A percentile compares a stretch with the other conserved stretches of the same genome.
These are phyloP conservation scores for Dyspetes luteomarginatus DNA, from an alignment of 2,888 invertebrate genomes.

Conservation along the genomic window DNA sequence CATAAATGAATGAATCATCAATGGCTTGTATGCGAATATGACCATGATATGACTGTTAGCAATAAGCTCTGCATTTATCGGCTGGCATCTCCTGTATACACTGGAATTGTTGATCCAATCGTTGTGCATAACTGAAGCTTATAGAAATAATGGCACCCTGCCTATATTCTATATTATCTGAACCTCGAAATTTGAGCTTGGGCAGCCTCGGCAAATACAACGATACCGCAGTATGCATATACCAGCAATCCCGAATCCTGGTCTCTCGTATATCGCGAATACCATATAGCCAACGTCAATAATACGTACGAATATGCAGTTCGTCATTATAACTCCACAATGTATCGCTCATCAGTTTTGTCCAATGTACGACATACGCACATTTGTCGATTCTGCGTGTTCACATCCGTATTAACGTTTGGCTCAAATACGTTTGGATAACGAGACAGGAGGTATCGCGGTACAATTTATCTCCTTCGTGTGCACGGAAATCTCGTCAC, in stretches of 20 bases:
- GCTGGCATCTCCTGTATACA: too few species aligned
- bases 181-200: not conserved
- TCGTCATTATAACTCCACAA: not conserved
- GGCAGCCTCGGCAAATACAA: not conserved
- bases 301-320: not conserved
- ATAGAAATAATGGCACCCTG: not conserved
- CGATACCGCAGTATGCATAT: not conserved
- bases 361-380: not conserved
- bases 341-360: not conserved
- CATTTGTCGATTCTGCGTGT: slow-evolving; percentile 9
- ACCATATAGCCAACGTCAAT: too few species aligned
- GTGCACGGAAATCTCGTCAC: not conserved
- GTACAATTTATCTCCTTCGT: not conserved
- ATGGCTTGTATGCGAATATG: too few species aligned
- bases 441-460: too few species aligned
- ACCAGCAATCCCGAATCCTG: not conserved
- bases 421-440: not conserved
- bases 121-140: too few species aligned
- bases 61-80: too few species aligned
- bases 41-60: too few species aligned
- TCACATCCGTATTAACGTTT: slow-evolving; percentile 25
- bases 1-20: too few species aligned
- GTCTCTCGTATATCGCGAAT: not conserved
- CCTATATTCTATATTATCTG: not conserved
- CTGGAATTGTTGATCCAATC: too few species aligned